These are phyloP conservation scores for Paradoxurus hermaphroditus DNA, from an alignment of 2,113 vertebrate genomes.

Conservation along the genomic window DNA sequence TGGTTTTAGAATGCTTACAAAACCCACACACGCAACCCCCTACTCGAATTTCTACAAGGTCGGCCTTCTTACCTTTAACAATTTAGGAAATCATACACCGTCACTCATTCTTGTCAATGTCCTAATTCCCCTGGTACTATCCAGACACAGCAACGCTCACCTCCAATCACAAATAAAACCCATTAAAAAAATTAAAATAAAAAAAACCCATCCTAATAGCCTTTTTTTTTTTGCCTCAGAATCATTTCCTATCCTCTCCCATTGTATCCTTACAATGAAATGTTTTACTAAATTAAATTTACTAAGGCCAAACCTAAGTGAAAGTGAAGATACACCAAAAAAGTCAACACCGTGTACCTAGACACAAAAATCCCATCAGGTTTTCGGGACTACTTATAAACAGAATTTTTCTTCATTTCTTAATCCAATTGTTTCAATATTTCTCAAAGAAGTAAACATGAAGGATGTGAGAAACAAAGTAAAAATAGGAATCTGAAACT, in stretches of 20 bases:
- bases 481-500: neutral
- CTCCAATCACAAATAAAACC: constrained; percentile 30
- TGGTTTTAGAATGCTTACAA: neutral
- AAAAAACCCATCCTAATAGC: neutral
- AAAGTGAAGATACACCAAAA: neutral
- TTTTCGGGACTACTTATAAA: constrained; percentile 1
- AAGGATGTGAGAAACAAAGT: neutral
- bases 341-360: neutral
- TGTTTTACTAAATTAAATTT: neutral
- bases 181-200: neutral
- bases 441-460: neutral
- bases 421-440: neutral
- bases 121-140: neutral
- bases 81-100: constrained; percentile 20
- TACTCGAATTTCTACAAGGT: neutral
- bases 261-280: constrained; percentile 1
- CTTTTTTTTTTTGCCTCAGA: neutral
- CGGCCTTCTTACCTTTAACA: neutral
- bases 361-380: neutral
- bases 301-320: neutral
- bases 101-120: constrained; percentile 3
- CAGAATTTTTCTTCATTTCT: constrained; percentile 24
- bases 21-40: neutral
- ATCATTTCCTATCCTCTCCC: neutral
- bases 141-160: neutral